Base-by-base conservation (phyloP, 2,797 vertebrate species). In the Melanotaenia maccullochi region DNA sequence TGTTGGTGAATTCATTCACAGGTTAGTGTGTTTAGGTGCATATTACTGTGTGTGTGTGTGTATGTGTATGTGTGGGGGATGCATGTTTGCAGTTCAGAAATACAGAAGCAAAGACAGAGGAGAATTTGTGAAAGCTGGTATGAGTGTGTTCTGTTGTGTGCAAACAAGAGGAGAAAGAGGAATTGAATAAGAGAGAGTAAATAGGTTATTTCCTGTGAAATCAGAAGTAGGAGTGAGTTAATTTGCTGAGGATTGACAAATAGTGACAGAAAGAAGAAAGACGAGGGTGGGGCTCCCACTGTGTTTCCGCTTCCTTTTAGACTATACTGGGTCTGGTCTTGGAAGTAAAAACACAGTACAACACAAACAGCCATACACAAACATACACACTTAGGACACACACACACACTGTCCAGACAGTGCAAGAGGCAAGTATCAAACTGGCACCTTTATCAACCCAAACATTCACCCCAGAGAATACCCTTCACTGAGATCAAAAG, bases 191-290 rank as follows among this genome's bases (percentile, higher is more conserved):
- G 86, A 90, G 77, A 91, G 83, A 84, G 87, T 85, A 91, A 92
- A 92, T 90, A 90, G 91, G 94, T 94, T 94, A 93, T 92, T 93
- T 94, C 94, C 94, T 95, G 94, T 93, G 91, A 94, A 95, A 95
- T 94, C 89, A 95, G 93, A 94, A 94, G 93, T 91, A 92, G 90
- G 90, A 91, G 92, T 91, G 91, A 90, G 92, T 95, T 94, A 94
- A 93, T 93, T 89, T 85, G 87, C 71, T 83, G 85, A 85, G 74
- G 82, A 89, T 84, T 83, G 87, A 92, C 80, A 89, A 80, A 84
- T 60, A 83, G 82, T 85, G 87, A 90, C 71, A 86, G 82, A 86
- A 86, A 65, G 72, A 75, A 68, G 44, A 63, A 72, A 51, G 73
- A 83, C 68, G 68, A 73, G 62, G 58, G 44, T 73, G 68, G 76